Evolutionary conservation across 2,888 invertebrate species (phyloP), one percentile per base, ranked within the genome.

Genomic region (Plagodis pulveraria): DNA sequence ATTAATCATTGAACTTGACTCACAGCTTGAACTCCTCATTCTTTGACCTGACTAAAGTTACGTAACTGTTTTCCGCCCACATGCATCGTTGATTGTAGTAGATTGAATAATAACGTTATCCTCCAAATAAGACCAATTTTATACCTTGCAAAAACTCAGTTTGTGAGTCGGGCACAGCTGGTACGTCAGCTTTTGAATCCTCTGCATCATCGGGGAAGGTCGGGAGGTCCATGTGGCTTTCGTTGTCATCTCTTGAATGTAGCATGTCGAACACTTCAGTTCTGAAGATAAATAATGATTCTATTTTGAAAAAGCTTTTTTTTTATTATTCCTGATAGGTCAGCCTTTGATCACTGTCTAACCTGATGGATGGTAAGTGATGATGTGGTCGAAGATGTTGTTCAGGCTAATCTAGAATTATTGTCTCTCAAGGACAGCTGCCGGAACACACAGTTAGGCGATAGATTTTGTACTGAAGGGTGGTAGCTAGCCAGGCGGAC

Each of bases 241-340:
- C 80, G 58, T 83, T 80, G 58, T 92, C 89, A 45, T 91, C 90
- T 32, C 83, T 84, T 2, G 92, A 91, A 67, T 93, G 89, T 32
- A 93, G 81, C 89, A 93, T 91, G 74, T 93, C 93, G 67, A 92
- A 89, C 40, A 93, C 89, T 74, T 93, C 93, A 0, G 91, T 83
- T 56, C 91, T 91, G 70, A 12, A 53, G 53, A 55, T 5, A 35
- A 48, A 50, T 52, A 8, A 32, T 22, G 22, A 22, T 22, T 22
- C 4, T 22, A 22, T 22, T 22, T 22, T 22, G 22, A 22, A 22
- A 22, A 22, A 22, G 22, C 22, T 4, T 22, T n/a, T n/a, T n/a
- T n/a, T n/a, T n/a, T n/a, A n/a, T n/a, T n/a, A n/a, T n/a, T n/a
- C n/a, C n/a, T n/a, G n/a, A n/a, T n/a, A n/a, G n/a, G n/a, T n/a